Percentiles rank a stretch among this genome's conserved stretches.
phyloP scores from a whole-genome alignment of 1,140 invertebrate species.

The Sinonovacula constricta region DNA sequence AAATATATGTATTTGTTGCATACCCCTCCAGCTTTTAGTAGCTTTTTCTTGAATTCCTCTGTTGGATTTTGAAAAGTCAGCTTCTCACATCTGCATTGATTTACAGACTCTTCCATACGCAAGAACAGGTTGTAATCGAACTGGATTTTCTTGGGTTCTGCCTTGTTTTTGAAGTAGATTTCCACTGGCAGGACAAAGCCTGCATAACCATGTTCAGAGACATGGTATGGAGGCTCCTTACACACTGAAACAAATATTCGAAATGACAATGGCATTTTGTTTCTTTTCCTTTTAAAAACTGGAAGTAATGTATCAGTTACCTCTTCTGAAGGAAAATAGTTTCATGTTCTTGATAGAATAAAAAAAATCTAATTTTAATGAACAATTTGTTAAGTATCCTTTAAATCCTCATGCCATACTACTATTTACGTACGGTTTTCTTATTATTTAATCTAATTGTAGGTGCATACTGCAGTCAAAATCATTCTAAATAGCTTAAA shows the following conservation, averaged over 20 bases:
- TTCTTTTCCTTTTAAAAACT: background rate
- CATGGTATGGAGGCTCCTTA: slow-evolving; percentile 93
- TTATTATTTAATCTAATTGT: no score
- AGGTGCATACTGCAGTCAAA: no score
- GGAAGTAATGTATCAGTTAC: background rate
- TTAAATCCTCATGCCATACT: no score
- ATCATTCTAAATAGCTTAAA: no score
- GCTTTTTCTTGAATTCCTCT: slow-evolving; percentile 92
- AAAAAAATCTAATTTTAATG: background rate
- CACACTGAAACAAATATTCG: slow-evolving; percentile 71
- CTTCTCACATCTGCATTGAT: slow-evolving; percentile 84
- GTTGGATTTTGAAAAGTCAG: slow-evolving; percentile 90
- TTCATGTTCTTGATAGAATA: background rate
- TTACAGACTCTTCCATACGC: slow-evolving; percentile 85
- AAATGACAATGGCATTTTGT: no score
- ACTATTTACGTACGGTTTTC: no score
- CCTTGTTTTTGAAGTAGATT: slow-evolving; percentile 93
- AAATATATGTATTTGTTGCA: no score
- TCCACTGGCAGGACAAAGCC: slow-evolving; percentile 94
- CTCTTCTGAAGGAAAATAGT: background rate
- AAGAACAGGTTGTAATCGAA: slow-evolving; percentile 93
- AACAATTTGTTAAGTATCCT: no score
- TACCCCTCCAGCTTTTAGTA: slow-evolving; percentile 92
- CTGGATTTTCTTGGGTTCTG: slow-evolving; percentile 91
- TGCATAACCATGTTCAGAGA: slow-evolving; percentile 96